Evolutionary conservation across 2,113 vertebrate species (phyloP), one percentile per base, ranked within the genome.

Genomic region (Arvicanthis niloticus): DNA sequence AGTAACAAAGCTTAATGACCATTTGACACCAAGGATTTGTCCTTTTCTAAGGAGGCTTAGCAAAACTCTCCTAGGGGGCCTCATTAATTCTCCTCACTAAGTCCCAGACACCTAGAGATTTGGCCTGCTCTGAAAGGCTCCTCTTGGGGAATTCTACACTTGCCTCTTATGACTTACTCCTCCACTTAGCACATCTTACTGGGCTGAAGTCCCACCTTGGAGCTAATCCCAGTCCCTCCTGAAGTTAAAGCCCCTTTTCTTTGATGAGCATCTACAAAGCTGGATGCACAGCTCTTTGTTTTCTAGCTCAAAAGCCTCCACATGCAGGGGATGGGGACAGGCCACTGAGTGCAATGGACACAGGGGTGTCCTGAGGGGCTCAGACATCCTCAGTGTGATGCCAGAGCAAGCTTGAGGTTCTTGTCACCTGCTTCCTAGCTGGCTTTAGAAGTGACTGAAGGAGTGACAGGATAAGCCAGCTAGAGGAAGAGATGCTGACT

Each of bases 21-120:
- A 62, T 75, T 70, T 96, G 91, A 86, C 62, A 72, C n/a, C 4
- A 2, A 0, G 3, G 77, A 90, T 91, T 85, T 90, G 92, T 58
- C 34, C 51, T 84, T 92, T 96, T 92, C 88, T 92, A 68, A 84
- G 75, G 48, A 96, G 51, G 62, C 48, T 94, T 65, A 87, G 51
- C 22, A 16, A 37, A 62, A 82, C 48, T 53, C 22, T 91, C 93
- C 82, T 10, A 5, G 8, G 8, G 37, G 67, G 60, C 68, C 40
- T 92, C 70, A 51, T 93, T 93, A 88, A 77, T 73, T 92, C 42
- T 91, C 88, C 21, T 67, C 5, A 21, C 48, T 65, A 67, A 92
- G 86, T 31, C 65, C 51, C 81, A n/a, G 76, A 22, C 5, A 29
- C 56, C 58, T 48, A 37, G 42, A 88, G 92, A 88, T 72, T 72